These are phyloP conservation scores for Cyrtodaria siliqua DNA, from an alignment of 2,888 invertebrate species.

Conservation along the genomic window DNA sequence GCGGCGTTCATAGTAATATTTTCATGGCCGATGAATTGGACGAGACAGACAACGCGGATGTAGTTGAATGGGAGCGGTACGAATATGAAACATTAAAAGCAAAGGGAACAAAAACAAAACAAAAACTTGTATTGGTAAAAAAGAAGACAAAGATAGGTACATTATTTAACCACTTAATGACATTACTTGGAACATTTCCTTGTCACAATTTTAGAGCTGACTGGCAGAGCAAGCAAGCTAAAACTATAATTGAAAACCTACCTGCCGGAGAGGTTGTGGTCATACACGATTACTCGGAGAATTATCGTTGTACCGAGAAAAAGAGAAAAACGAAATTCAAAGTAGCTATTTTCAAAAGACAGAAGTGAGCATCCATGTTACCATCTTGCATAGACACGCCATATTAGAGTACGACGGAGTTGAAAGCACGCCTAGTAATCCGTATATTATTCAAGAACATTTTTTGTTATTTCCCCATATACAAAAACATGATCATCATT, in stretches of 20 bases:
- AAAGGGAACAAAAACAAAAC: slow-evolving; percentile 10
- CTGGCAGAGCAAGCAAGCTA: too few species aligned
- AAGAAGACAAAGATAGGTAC: slow-evolving; percentile 5
- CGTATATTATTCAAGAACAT: slow-evolving; percentile 22
- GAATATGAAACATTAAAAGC: slow-evolving; percentile 11
- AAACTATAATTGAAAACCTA: too few species aligned
- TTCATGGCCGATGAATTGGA: slow-evolving; percentile 6
- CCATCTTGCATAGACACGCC: too few species aligned
- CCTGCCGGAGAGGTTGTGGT: slow-evolving; percentile 3
- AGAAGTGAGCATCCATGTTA: slow-evolving; percentile 41
- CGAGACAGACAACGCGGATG: neutral
- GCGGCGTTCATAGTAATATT: neutral
- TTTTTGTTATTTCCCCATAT: too few species aligned
- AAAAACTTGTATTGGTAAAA: slow-evolving; percentile 23
- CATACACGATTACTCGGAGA: slow-evolving; percentile 46
- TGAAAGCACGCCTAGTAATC: slow-evolving; percentile 28
- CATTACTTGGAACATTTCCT: slow-evolving; percentile 12
- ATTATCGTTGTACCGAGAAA: slow-evolving; percentile 37
- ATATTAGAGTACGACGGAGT: slow-evolving; percentile 41
- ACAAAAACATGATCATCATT: too few species aligned
- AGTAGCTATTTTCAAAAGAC: too few species aligned
- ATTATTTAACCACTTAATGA: slow-evolving; percentile 12
- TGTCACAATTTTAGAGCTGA: slow-evolving; percentile 15
- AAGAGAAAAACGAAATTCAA: slow-evolving; percentile 28
- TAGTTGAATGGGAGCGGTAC: slow-evolving; percentile 20